phyloP scores from a whole-genome alignment of 2,797 vertebrate genomes.

The Sus cebifrons region DNA sequence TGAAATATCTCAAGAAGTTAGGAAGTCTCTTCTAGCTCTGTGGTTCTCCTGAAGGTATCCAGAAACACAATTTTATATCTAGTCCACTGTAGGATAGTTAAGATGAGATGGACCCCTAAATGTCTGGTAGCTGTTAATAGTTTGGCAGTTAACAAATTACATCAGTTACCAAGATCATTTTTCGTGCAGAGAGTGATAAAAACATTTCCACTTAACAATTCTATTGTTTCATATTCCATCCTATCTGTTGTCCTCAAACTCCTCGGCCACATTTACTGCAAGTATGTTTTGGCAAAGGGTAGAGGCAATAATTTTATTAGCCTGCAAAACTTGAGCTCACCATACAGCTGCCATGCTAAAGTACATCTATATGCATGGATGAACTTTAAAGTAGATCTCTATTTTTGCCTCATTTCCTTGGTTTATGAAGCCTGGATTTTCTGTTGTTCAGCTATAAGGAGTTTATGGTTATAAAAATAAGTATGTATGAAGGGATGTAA shows the following conservation, averaged over 20 bases:
- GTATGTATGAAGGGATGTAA: not conserved
- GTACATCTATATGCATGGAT: not conserved
- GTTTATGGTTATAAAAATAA: constrained; percentile 40
- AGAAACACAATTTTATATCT: not conserved
- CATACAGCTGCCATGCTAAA: not conserved
- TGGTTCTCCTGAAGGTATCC: not conserved
- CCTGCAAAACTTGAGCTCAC: not conserved
- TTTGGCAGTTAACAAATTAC: not conserved
- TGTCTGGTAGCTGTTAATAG: not conserved
- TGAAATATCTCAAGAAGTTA: not conserved
- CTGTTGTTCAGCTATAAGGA: not conserved
- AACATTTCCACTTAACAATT: not conserved
- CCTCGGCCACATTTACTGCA: not conserved
- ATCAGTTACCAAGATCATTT: not conserved
- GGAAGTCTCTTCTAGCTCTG: not conserved
- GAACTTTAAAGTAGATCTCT: not conserved
- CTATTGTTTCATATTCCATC: not conserved
- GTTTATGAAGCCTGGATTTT: not conserved
- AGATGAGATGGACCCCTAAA: not conserved
- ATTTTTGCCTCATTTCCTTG: not conserved
- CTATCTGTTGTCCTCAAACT: not conserved
- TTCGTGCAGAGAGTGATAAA: not conserved
- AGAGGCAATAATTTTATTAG: not conserved
- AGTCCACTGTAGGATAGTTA: not conserved
- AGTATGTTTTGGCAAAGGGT: not conserved